Conservation (phyloP, 2,888 invertebrate species). For the Tetragnatha montana region DNA sequence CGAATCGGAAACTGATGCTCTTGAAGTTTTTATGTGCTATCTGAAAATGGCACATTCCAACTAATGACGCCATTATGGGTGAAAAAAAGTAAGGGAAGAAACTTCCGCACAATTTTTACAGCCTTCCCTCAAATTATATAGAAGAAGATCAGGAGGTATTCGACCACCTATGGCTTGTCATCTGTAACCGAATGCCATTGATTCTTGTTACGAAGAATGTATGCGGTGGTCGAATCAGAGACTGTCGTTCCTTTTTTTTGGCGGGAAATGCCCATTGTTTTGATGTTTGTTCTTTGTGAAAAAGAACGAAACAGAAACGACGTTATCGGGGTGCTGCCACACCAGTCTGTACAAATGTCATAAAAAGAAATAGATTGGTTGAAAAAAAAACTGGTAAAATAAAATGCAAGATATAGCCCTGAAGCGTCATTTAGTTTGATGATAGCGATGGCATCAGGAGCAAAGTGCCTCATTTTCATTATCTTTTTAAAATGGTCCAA, state of each 20-base stretch:
- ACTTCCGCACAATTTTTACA: neutral
- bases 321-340: neutral
- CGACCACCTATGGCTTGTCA: neutral
- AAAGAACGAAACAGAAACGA: neutral
- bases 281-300: neutral
- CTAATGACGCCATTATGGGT: slow-evolving; percentile 8
- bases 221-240: neutral
- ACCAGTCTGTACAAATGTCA: neutral
- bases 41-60: slow-evolving; percentile 14
- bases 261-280: neutral
- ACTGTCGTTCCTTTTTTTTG: neutral
- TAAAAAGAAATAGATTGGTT: too few species aligned
- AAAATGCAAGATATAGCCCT: too few species aligned
- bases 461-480: neutral
- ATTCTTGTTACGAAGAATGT: neutral
- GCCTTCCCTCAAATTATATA: neutral
- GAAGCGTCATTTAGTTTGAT: neutral
- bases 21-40: neutral
- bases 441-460: neutral
- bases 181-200: neutral
- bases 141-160: neutral
- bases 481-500: neutral
- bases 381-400: neutral
- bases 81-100: neutral
- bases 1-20: slow-evolving; percentile 7